These are phyloP conservation scores for Aegotheles bennettii DNA, from an alignment of 2,113 vertebrate genomes.

Conservation along the genomic window DNA sequence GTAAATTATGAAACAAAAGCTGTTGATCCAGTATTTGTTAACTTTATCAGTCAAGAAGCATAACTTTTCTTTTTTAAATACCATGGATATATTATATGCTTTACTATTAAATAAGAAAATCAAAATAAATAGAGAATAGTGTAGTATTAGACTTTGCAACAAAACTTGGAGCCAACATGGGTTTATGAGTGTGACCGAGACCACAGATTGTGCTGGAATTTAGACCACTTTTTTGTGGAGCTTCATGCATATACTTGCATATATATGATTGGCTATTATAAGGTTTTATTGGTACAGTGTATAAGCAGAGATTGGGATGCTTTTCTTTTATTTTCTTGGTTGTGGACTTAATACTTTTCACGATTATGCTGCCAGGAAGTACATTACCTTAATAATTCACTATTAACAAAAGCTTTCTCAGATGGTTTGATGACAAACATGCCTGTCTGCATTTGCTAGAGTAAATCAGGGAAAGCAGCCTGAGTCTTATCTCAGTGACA, in stretches of 20 bases:
- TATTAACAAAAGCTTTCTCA: background rate
- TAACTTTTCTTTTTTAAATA: background rate
- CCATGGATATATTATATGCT: accelerated
- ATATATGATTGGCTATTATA: background rate
- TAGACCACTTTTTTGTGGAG: background rate
- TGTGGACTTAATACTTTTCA: background rate
- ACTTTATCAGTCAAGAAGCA: background rate
- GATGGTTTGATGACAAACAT: background rate
- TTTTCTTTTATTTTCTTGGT: background rate
- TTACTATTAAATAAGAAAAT: background rate
- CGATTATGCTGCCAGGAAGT: background rate
- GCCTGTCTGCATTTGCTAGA: background rate
- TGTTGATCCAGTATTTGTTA: background rate
- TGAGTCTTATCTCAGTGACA: background rate
- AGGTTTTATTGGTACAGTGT: background rate
- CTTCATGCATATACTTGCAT: background rate
- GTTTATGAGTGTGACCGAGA: background rate
- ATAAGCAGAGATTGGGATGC: background rate
- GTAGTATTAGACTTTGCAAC: background rate
- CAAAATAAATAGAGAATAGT: accelerated
- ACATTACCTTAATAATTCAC: background rate
- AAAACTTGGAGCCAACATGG: background rate
- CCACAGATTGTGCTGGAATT: background rate
- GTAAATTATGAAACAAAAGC: background rate
- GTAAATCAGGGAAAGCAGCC: background rate